These are phyloP conservation scores for Biston betularia DNA, from an alignment of 2,888 invertebrate species.

Conservation along the genomic window DNA sequence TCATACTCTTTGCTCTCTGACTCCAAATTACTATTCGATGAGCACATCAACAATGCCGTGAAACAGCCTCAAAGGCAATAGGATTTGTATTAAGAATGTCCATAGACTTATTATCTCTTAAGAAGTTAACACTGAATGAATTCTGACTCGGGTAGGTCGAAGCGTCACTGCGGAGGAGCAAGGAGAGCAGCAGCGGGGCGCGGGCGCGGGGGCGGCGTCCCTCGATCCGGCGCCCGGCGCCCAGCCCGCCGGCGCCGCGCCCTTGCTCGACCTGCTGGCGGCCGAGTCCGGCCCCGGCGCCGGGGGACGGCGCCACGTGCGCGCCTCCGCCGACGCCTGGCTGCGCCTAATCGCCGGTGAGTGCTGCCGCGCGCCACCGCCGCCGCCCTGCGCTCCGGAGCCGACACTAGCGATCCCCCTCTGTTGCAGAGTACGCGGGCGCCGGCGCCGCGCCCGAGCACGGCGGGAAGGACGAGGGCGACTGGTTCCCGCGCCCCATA, in stretches of 20 bases:
- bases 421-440: slow-evolving; percentile 48
- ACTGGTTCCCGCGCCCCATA: slow-evolving; percentile 50
- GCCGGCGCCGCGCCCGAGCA: neutral
- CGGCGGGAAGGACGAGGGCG: slow-evolving; percentile 18
- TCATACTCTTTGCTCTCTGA: too few relatives aligned
- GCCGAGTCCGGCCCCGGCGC: slow-evolving; percentile 8
- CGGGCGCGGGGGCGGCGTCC: neutral
- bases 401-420: neutral
- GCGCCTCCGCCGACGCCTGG: slow-evolving; percentile 45
- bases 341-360: slow-evolving; percentile 47
- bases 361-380: neutral
- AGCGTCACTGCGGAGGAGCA: neutral
- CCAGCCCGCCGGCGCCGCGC: neutral
- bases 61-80: too few relatives aligned
- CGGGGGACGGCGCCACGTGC: slow-evolving; percentile 20
- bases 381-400: neutral
- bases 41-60: too few relatives aligned
- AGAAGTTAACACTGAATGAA: too few relatives aligned
- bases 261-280: slow-evolving; percentile 14
- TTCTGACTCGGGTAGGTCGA: neutral
- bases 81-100: too few relatives aligned
- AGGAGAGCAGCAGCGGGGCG: neutral
- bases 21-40: too few relatives aligned
- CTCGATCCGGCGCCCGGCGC: neutral
- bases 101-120: too few relatives aligned